A percentile compares a stretch with the other conserved stretches of the same genome.
phyloP scores from a whole-genome alignment of 1,140 invertebrate species.

The Euwallacea fornicatus region DNA sequence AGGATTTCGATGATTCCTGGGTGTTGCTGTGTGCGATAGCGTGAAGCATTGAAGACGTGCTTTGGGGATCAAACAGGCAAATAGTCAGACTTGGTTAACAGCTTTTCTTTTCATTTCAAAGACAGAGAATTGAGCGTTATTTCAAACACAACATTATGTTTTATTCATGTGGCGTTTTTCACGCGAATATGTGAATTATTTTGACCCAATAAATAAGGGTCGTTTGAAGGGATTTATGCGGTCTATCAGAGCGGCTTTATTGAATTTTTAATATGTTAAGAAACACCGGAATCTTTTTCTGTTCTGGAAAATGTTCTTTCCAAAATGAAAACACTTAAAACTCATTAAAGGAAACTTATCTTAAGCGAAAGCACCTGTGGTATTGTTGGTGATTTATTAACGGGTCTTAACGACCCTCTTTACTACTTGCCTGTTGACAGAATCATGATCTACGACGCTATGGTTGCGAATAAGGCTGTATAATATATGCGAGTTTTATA shows the following conservation, averaged over 20 bases:
- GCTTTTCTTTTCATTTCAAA: no score
- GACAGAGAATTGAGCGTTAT: no score
- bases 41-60: background rate
- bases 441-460: background rate
- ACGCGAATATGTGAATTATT: no score
- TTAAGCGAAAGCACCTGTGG: background rate
- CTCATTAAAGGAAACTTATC: background rate
- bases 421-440: constrained; percentile 1
- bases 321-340: background rate
- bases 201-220: no score
- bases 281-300: no score
- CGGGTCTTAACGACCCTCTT: constrained; percentile 2
- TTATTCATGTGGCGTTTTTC: no score
- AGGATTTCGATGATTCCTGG: background rate
- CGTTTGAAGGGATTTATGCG: no score
- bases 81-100: background rate
- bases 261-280: no score
- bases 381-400: background rate
- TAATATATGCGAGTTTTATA: background rate
- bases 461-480: background rate
- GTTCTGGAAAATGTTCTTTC: no score
- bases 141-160: no score
- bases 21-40: background rate
- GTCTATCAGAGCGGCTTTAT: no score
- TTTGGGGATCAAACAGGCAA: background rate